Evolutionary conservation across 2,888 invertebrate genomes (phyloP).

Genomic region (Sesamia inferens): DNA sequence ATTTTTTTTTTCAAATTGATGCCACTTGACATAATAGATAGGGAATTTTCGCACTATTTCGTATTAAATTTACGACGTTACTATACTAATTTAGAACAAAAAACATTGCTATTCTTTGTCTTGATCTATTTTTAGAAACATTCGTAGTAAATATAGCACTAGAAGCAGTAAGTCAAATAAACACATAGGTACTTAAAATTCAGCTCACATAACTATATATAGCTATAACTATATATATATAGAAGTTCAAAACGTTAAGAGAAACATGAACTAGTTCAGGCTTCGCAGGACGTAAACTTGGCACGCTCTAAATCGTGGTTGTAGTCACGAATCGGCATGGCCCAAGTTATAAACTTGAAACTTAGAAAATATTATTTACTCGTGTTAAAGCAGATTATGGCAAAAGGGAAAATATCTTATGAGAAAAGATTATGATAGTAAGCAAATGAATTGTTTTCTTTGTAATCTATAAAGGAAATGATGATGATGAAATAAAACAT

Average conservation of each 20-base stretch:
- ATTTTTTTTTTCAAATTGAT: background rate
- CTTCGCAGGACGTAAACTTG: slow-evolving; percentile 78
- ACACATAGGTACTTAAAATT: slow-evolving; percentile 56
- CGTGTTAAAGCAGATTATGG: background rate
- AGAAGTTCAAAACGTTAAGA: slow-evolving; percentile 67
- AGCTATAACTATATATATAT: too few relatives aligned
- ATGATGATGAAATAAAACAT: too few relatives aligned
- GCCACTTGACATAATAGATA: background rate
- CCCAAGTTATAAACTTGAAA: slow-evolving; percentile 65
- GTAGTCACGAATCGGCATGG: slow-evolving; percentile 76
- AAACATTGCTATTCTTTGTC: background rate
- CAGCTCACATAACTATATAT: slow-evolving; percentile 58
- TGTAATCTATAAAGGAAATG: background rate
- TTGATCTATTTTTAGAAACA: background rate
- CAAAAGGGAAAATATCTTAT: too few relatives aligned
- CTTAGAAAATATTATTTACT: background rate
- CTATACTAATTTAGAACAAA: too few relatives aligned
- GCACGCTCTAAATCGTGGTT: slow-evolving; percentile 77
- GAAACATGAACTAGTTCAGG: slow-evolving; percentile 79
- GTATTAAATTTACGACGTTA: too few relatives aligned
- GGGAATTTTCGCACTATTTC: background rate
- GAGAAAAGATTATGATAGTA: background rate
- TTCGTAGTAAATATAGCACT: background rate
- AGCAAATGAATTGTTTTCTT: background rate
- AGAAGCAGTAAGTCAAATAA: slow-evolving; percentile 19